Base-by-base conservation (phyloP, 2,113 vertebrate genomes). In the Sapayoa aenigma region DNA sequence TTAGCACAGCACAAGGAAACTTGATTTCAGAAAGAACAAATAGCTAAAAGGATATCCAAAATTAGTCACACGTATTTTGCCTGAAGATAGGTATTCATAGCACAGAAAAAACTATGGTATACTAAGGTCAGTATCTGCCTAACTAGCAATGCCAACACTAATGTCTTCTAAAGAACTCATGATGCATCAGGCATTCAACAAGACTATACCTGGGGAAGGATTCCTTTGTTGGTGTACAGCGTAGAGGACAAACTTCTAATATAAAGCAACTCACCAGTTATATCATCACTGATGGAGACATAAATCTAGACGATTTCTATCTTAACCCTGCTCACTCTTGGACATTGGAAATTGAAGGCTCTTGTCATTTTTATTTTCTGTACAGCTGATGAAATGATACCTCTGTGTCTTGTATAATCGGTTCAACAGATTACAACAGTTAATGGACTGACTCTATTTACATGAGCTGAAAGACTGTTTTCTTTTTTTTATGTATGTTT, bases 11-110 rank as follows among this genome's bases (percentile, higher is more conserved):
- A 82, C 81, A 94, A 78, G 91, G 75, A 85, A 94, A 93, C 96
- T 96, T 89, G 94, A 97, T 98, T 97, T 97, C 84, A 86, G 74
- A 82, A 96, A 95, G 92, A 89, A 94, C 76, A 97, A 96, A 95
- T 75, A 95, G 89, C 90, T 80, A 90, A 92, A 97, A 97, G 66
- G 69, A 80, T 69, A 95, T 90, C 75, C 91, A 72, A 95, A 96
- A 92, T 97, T 94, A 73, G 62, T 47, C 53, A 49, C 50, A 84
- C 2, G 16, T 83, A 81, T 92, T 87, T 90, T 96, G 86, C 89
- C 67, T 91, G 81, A 86, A 95, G 68, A 76, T 49, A 86, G 49
- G 90, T 88, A 84, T 83, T 93, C 52, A 58, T 25, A 85, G 68
- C 60, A 72, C 44, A 92, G 84, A 73, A 90, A 91, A 91, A 66